Conservation (phyloP, 1,140 invertebrate genomes). For the Cotesia vestalis region DNA sequence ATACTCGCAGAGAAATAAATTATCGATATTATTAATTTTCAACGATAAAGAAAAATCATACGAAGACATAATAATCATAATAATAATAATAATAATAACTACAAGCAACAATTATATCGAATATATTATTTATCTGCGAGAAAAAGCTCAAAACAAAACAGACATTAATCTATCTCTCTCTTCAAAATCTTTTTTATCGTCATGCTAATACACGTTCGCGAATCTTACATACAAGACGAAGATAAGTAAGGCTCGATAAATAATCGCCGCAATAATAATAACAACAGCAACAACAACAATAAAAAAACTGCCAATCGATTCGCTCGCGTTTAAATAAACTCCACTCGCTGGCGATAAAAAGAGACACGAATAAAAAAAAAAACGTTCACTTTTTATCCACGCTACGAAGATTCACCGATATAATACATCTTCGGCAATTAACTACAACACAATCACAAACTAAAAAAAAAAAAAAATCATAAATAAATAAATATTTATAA, state of each 20-base stretch:
- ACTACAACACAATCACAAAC: not conserved
- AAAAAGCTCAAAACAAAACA: too few relatives aligned
- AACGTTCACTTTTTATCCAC: slow-evolving; percentile 8
- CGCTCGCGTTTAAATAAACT: slow-evolving; percentile 17
- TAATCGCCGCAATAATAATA: slow-evolving; percentile 18
- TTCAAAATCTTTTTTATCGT: too few relatives aligned
- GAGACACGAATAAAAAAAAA: slow-evolving; percentile 14
- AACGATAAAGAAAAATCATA: not conserved
- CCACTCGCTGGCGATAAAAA: slow-evolving; percentile 20
- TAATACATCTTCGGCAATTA: not conserved
- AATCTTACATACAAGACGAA: slow-evolving; percentile 14
- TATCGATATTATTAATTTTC: not conserved
- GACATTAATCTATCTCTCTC: too few relatives aligned
- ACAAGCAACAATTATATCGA: not conserved
- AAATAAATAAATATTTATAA: too few relatives aligned
- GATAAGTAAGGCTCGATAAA: slow-evolving; percentile 16
- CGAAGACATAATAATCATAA: not conserved
- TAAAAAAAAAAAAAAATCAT: too few relatives aligned
- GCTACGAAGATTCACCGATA: not conserved
- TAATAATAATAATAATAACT: not conserved
- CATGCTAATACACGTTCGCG: not conserved
- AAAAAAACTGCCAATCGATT: slow-evolving; percentile 35
- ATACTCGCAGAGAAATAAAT: not conserved
- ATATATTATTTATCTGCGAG: too few relatives aligned
- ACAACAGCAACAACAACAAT: not conserved